These are phyloP conservation scores for Zaprionus gabonicus DNA, from an alignment of 1,140 invertebrate genomes.

Conservation along the genomic window DNA sequence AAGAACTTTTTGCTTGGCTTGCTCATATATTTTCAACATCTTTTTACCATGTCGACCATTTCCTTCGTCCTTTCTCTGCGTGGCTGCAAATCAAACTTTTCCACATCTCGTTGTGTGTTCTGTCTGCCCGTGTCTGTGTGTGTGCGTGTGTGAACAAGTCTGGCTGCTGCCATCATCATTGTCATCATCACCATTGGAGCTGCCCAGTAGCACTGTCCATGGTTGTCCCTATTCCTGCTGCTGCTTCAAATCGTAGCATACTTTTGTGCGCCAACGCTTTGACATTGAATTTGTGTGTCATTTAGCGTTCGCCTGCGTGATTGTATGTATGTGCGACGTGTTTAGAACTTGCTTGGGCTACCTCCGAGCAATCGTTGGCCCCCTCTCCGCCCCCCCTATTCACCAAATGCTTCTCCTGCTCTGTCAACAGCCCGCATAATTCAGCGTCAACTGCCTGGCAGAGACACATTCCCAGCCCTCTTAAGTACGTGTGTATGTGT, in stretches of 20 bases:
- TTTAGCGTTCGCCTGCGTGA: slow-evolving; percentile 41
- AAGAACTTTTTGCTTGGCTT: slow-evolving; percentile 49
- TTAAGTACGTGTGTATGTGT: background rate
- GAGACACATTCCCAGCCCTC: slow-evolving; percentile 23
- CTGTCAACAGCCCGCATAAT: slow-evolving; percentile 57
- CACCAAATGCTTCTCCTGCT: background rate
- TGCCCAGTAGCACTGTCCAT: slow-evolving; percentile 36
- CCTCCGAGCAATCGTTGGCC: background rate
- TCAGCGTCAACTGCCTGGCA: slow-evolving; percentile 44
- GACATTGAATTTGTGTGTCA: slow-evolving; percentile 66
- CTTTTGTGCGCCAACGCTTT: slow-evolving; percentile 58
- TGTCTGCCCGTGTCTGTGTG: background rate
- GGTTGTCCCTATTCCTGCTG: slow-evolving; percentile 9
- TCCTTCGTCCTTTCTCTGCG: slow-evolving; percentile 40
- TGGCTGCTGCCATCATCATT: slow-evolving; percentile 54
- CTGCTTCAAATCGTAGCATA: slow-evolving; percentile 41
- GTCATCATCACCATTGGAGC: slow-evolving; percentile 52
- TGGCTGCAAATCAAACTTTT: slow-evolving; percentile 62
- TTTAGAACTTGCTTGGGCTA: slow-evolving; percentile 33
- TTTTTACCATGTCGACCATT: slow-evolving; percentile 55
- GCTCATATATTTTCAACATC: slow-evolving; percentile 58
- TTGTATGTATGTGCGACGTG: slow-evolving; percentile 25
- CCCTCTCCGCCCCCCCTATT: background rate
- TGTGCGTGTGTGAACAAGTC: slow-evolving; percentile 23
- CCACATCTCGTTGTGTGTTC: slow-evolving; percentile 42